Percentiles rank a stretch among this genome's conserved stretches.
Conservation (phyloP, 2,113 vertebrate genomes). For the Gallinago undulata region DNA sequence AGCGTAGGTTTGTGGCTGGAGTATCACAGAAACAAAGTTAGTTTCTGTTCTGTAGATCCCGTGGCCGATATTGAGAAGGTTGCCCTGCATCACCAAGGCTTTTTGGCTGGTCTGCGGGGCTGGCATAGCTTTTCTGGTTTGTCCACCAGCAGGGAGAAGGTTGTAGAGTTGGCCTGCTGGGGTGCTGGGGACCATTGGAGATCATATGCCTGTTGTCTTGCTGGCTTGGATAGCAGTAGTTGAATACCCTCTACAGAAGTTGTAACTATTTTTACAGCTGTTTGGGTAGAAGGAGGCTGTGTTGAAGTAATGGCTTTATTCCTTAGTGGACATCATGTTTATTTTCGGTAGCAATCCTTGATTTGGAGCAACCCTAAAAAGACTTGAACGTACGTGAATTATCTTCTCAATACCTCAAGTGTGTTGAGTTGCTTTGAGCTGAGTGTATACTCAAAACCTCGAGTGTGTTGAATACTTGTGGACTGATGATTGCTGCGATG, state of each 20-base stretch:
- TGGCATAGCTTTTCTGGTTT: not conserved
- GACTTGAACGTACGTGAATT: not conserved
- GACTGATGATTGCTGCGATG: not conserved
- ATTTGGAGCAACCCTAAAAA: slow-evolving; percentile 11
- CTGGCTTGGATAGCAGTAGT: not conserved
- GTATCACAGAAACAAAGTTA: not conserved
- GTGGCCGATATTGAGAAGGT: not conserved
- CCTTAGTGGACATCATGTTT: not conserved
- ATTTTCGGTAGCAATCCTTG: slow-evolving; percentile 1
- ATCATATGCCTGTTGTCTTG: not conserved
- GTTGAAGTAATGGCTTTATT: not conserved
- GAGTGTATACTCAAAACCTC: not conserved
- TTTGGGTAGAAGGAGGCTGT: not conserved
- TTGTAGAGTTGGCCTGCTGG: not conserved
- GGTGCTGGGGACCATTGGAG: rapidly evolving
- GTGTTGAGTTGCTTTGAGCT: slow-evolving; percentile 27
- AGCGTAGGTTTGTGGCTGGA: not conserved
- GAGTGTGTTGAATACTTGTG: not conserved
- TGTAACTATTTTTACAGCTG: not conserved
- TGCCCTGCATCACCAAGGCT: not conserved
- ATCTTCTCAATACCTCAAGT: slow-evolving; percentile 8
- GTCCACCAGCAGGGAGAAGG: not conserved
- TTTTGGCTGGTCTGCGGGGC: not conserved
- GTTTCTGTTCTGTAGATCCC: not conserved
- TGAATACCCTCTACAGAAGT: not conserved